phyloP scores from a whole-genome alignment of 1,140 invertebrate species.

The Amphibalanus amphitrite region DNA sequence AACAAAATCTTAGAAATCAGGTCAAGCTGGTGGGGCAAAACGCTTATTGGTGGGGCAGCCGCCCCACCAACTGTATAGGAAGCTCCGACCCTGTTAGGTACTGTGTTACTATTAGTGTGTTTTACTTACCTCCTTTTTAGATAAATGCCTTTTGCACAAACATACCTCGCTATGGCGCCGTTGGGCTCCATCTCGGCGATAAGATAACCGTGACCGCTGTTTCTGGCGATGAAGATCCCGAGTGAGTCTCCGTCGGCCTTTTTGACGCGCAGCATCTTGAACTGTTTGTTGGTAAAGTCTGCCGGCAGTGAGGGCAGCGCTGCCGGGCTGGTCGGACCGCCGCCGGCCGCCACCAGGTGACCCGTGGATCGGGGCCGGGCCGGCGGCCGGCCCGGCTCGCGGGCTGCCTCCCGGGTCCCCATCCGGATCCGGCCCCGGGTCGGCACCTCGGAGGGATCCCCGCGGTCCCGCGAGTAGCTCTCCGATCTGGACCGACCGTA shows the following conservation, averaged over 20 bases:
- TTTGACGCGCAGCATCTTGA: conserved; percentile 44
- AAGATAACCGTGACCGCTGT: conserved; percentile 47
- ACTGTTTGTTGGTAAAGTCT: conserved; percentile 17
- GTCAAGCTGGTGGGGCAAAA: too few relatives aligned
- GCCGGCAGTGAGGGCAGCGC: conserved; percentile 15
- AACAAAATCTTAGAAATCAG: too few relatives aligned
- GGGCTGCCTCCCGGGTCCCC: neutral
- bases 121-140: too few relatives aligned
- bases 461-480: neutral
- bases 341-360: conserved; percentile 7
- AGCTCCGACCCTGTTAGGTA: too few relatives aligned
- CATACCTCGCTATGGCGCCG: conserved; percentile 55
- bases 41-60: too few relatives aligned
- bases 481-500: neutral
- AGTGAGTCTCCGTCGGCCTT: conserved; percentile 50
- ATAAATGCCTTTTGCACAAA: too few relatives aligned
- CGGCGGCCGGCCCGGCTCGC: conserved; percentile 10
- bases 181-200: conserved; percentile 63
- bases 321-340: conserved; percentile 4
- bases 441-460: neutral
- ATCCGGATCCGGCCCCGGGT: conserved; percentile 4
- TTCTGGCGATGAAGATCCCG: conserved; percentile 65
- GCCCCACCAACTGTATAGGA: too few relatives aligned
- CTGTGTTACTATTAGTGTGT: too few relatives aligned
- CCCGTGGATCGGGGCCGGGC: conserved; percentile 14